Evolutionary conservation across 1,140 invertebrate species (phyloP).

Genomic region (Acromyrmex charruanus): DNA sequence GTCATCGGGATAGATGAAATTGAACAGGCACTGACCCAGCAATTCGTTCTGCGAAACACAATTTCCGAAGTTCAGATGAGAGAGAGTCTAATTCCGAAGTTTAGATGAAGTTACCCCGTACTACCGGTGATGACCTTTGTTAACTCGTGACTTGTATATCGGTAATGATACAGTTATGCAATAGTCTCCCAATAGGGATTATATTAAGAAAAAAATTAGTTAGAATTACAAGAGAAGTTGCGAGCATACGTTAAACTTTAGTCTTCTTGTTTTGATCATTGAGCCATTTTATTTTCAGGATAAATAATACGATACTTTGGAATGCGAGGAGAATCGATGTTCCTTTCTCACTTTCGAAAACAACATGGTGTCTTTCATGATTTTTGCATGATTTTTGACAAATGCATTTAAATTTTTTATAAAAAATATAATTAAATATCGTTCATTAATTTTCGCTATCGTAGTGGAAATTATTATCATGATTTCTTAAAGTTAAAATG

Average conservation of each 20-base stretch:
- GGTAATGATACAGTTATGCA: not conserved
- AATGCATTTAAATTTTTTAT: not conserved
- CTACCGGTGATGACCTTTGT: not conserved
- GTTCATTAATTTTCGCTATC: slow-evolving; percentile 1
- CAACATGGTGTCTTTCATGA: not conserved
- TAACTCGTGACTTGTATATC: slow-evolving; percentile 18
- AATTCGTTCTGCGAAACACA: slow-evolving; percentile 90
- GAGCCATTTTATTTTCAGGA: not conserved
- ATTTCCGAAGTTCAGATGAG: slow-evolving; percentile 13
- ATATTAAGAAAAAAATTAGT: not conserved
- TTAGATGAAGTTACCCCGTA: not conserved
- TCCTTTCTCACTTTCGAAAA: not conserved
- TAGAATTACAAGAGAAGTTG: not conserved
- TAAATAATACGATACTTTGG: not conserved
- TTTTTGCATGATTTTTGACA: not conserved
- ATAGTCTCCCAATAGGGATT: not conserved
- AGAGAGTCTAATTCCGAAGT: not conserved
- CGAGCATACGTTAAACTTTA: not conserved
- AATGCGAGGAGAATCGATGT: not conserved
- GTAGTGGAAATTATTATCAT: not conserved
- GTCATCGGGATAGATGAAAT: slow-evolving; percentile 93
- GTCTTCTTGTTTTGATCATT: not conserved
- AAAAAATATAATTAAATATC: not conserved
- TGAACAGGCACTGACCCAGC: slow-evolving; percentile 93
- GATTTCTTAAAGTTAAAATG: not conserved